These are phyloP conservation scores for Stratiomys singularior DNA, from an alignment of 2,888 invertebrate genomes.

Conservation along the genomic window DNA sequence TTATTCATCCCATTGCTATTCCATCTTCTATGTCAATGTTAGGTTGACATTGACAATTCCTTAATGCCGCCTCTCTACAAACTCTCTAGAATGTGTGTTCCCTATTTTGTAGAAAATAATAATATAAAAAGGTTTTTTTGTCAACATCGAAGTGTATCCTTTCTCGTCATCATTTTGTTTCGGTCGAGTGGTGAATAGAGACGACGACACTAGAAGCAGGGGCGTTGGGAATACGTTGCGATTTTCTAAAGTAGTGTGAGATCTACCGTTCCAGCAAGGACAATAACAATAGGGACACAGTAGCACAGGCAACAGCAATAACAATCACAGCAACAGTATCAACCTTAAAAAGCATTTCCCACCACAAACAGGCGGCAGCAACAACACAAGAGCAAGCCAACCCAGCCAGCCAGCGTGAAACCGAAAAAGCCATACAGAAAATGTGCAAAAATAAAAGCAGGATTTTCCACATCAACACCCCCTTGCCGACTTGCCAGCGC, in stretches of 20 bases:
- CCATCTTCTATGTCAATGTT: no score
- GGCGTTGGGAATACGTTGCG: background rate
- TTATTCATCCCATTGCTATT: no score
- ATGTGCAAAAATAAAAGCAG: slow-evolving; percentile 18
- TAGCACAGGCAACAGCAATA: background rate
- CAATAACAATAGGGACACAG: background rate
- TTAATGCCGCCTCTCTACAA: background rate
- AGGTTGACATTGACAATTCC: background rate
- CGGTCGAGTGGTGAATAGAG: background rate
- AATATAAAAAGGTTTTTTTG: slow-evolving; percentile 13
- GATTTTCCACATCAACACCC: slow-evolving; percentile 29
- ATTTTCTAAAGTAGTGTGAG: background rate
- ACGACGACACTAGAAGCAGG: no score
- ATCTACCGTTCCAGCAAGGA: background rate
- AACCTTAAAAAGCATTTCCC: background rate
- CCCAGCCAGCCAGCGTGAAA: slow-evolving; percentile 6
- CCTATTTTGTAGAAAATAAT: slow-evolving; percentile 18
- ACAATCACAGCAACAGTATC: background rate
- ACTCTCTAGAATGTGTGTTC: background rate
- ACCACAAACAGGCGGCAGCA: background rate
- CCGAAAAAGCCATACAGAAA: slow-evolving; percentile 21
- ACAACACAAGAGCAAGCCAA: background rate
- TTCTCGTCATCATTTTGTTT: slow-evolving; percentile 22
- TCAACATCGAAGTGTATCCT: slow-evolving; percentile 40
- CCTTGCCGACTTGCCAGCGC: no score